Conservation (phyloP, 2,113 vertebrate genomes). For the Dendrocopos noguchii region DNA sequence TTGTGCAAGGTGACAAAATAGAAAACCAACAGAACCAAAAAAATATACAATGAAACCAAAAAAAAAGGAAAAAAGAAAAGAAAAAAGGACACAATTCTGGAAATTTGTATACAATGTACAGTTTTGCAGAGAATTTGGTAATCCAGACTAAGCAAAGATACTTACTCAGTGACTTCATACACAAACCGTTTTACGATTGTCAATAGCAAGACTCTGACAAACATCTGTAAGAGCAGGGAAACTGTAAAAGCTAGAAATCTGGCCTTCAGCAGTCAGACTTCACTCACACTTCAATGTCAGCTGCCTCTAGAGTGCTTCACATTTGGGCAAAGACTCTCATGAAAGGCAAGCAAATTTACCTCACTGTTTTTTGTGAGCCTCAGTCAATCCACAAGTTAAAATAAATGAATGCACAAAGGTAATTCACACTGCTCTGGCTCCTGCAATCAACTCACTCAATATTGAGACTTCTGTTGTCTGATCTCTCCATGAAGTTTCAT, state of each 20-base stretch:
- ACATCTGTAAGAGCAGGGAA: conserved; percentile 71
- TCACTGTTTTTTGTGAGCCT: background rate
- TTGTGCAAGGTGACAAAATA: conserved; percentile 53
- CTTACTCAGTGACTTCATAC: conserved; percentile 66
- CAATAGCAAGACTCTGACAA: conserved; percentile 66
- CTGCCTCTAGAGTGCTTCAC: conserved; percentile 22
- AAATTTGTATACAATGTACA: conserved; percentile 49
- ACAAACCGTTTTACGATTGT: conserved; percentile 70
- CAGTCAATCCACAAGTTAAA: background rate
- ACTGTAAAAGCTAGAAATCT: conserved; percentile 68
- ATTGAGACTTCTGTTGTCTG: background rate
- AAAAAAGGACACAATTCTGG: conserved; percentile 53
- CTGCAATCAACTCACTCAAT: background rate
- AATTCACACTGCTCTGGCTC: background rate
- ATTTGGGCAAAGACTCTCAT: background rate
- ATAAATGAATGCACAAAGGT: background rate
- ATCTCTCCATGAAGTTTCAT: background rate
- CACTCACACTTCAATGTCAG: conserved; percentile 57
- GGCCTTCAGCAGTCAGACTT: conserved; percentile 37
- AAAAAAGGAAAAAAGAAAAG: conserved; percentile 32
- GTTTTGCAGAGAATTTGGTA: conserved; percentile 17
- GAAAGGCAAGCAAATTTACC: conserved; percentile 17
- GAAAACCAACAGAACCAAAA: conserved; percentile 36
- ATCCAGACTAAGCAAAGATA: conserved; percentile 63
- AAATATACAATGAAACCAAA: conserved; percentile 13